Conservation (phyloP, 2,113 vertebrate genomes). For the Chloropsis hardwickii region DNA sequence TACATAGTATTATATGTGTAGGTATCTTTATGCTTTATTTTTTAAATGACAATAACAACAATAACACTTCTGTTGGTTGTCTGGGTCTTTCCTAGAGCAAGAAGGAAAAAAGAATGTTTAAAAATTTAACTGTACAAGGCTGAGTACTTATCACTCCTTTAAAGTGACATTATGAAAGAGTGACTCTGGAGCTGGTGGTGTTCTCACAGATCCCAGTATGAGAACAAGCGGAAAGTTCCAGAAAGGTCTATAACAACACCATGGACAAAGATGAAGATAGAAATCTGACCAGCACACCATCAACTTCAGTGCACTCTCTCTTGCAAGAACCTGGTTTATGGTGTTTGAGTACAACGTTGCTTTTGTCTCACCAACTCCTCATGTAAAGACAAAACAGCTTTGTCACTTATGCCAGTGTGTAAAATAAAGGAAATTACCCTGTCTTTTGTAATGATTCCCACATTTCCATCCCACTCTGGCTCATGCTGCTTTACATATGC, state of each 20-base stretch:
- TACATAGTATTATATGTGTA: background rate
- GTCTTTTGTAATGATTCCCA: background rate
- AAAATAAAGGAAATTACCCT: background rate
- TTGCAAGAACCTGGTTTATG: background rate
- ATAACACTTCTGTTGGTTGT: background rate
- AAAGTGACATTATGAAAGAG: background rate
- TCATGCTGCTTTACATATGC: background rate
- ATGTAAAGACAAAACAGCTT: background rate
- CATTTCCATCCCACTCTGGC: background rate
- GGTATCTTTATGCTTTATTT: background rate
- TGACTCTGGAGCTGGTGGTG: background rate
- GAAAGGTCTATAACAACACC: background rate
- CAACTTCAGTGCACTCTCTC: background rate
- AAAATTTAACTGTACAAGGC: background rate
- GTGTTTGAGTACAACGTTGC: background rate
- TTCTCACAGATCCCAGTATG: background rate
- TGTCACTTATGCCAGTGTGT: background rate
- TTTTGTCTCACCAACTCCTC: background rate
- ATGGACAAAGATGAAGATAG: background rate
- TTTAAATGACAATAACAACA: background rate
- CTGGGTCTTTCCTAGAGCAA: background rate
- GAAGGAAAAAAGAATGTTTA: background rate
- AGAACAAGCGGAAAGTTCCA: background rate
- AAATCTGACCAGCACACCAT: background rate
- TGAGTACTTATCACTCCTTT: background rate